A percentile compares a stretch with the other conserved stretches of the same genome.
These are phyloP conservation scores for Apostichopus leukothele DNA, from an alignment of 53 echinoderm and acorn worm species.

Conservation along the genomic window DNA sequence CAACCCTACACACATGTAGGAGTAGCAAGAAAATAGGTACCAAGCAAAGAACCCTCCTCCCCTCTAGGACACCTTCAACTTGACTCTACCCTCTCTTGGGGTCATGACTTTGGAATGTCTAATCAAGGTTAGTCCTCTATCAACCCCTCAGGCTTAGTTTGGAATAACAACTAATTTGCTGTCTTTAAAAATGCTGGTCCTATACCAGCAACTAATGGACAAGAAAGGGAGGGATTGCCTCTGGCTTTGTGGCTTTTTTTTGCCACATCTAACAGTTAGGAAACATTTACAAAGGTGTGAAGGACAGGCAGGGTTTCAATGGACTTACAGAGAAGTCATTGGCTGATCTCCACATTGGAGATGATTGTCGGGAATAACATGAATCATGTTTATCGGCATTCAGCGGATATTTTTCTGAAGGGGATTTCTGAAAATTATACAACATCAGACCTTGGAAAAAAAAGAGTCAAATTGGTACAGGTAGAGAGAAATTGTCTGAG, in stretches of 20 bases:
- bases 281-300: not conserved
- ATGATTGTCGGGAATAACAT: not conserved
- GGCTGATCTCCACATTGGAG: not conserved
- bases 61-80: conserved; percentile 33
- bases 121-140: conserved; percentile 17
- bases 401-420: not conserved
- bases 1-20: too few relatives aligned
- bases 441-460: too few relatives aligned
- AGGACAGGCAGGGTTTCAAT: not conserved
- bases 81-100: conserved; percentile 23
- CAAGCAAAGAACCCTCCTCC: too few relatives aligned
- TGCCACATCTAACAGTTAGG: not conserved
- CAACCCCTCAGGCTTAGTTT: conserved; percentile 5
- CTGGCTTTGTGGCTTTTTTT: conserved; percentile 32
- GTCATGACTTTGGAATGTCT: conserved; percentile 47
- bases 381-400: not conserved
- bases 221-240: conserved; percentile 33
- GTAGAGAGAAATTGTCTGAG: too few relatives aligned
- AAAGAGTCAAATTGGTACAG: too few relatives aligned
- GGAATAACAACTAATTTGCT: conserved; percentile 43
- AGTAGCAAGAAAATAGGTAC: too few relatives aligned
- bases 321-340: not conserved
- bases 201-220: not conserved
- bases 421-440: too few relatives aligned
- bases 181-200: conserved; percentile 9